Conservation (phyloP, 2,888 invertebrate species). For the Brachypterus glaber region DNA sequence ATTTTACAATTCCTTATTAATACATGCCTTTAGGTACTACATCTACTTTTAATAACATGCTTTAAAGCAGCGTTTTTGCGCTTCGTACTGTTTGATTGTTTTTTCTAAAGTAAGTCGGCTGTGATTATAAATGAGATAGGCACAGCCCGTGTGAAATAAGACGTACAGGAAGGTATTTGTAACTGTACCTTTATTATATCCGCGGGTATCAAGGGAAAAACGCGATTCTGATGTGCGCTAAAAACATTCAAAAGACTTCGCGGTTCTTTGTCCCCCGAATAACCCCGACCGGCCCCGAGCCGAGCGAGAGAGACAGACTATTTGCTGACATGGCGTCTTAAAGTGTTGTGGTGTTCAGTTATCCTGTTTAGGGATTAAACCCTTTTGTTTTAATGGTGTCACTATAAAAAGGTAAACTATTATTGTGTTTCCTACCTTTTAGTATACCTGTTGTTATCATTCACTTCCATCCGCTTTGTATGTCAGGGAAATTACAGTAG, state of each 20-base stretch:
- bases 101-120: no score
- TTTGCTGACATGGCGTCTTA: constrained; percentile 46
- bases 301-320: constrained; percentile 31
- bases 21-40: no score
- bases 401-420: constrained; percentile 34
- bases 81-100: no score
- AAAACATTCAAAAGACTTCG: constrained; percentile 36
- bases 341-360: constrained; percentile 40
- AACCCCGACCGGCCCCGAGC: constrained; percentile 37
- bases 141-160: constrained; percentile 26
- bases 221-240: constrained; percentile 28
- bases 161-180: constrained; percentile 28
- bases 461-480: no score
- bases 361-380: constrained; percentile 38
- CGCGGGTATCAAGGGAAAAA: constrained; percentile 29
- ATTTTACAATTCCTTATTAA: not conserved
- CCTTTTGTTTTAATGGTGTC: constrained; percentile 36
- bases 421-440: constrained; percentile 10
- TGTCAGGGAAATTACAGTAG: no score
- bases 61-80: no score
- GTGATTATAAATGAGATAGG: no score
- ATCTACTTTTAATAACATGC: no score
- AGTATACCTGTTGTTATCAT: no score
- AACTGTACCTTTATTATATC: constrained; percentile 31
- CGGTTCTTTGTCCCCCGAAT: constrained; percentile 38